Conservation (phyloP, 2,888 invertebrate species). For the Agrochola circellaris region DNA sequence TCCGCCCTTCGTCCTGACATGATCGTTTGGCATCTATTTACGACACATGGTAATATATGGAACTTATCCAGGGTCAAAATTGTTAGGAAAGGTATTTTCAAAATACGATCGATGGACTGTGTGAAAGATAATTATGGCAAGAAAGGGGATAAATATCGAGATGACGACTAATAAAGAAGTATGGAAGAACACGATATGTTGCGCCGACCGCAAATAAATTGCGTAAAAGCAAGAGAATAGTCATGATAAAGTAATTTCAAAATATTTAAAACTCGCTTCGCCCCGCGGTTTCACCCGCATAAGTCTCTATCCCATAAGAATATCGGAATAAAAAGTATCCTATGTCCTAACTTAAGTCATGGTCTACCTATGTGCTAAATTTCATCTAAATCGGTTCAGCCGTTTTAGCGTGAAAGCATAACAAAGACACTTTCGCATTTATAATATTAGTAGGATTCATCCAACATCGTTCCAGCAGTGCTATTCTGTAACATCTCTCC, state of each 20-base stretch:
- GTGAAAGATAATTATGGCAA: neutral
- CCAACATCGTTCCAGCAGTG: too few species aligned
- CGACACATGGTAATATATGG: neutral
- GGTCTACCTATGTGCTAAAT: too few species aligned
- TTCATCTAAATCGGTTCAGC: too few species aligned
- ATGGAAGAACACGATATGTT: neutral
- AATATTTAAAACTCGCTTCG: too few species aligned
- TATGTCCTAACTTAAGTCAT: too few species aligned
- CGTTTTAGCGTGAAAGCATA: too few species aligned
- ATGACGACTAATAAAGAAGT: too few species aligned
- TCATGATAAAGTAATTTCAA: neutral
- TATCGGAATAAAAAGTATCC: too few species aligned
- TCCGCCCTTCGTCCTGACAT: neutral
- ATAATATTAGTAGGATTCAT: neutral
- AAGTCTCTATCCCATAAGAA: too few species aligned
- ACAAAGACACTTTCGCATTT: too few species aligned
- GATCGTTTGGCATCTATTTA: constrained; percentile 22
- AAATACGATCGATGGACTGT: neutral
- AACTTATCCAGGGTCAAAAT: neutral
- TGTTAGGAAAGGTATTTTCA: neutral
- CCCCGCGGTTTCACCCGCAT: too few species aligned
- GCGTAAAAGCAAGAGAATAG: neutral
- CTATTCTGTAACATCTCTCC: too few species aligned
- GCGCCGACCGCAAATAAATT: neutral
- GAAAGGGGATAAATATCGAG: neutral